Conservation (phyloP, 2,797 vertebrate species). For the Thamnophis elegans region DNA sequence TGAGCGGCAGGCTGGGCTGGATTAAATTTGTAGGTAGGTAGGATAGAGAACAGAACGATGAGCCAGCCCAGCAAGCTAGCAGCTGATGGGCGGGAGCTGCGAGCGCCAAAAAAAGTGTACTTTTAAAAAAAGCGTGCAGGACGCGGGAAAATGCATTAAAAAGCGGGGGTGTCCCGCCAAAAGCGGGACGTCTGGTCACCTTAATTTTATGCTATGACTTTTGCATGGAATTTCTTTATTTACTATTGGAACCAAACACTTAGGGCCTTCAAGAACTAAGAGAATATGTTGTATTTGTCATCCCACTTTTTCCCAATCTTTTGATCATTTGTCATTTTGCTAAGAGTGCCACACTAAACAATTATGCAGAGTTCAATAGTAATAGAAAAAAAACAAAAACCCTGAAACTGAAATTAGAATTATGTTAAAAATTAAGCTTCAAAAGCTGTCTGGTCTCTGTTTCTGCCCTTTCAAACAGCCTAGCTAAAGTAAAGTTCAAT, state of each 20-base stretch:
- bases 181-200: too few relatives aligned
- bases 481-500: not conserved
- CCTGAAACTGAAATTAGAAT: not conserved
- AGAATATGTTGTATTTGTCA: not conserved
- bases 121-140: too few relatives aligned
- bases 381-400: not conserved
- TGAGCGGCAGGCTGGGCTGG: too few relatives aligned
- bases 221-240: not conserved
- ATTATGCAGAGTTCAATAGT: not conserved
- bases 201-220: not conserved
- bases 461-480: not conserved
- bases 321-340: not conserved
- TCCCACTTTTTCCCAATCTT: not conserved
- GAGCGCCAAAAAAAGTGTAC: too few relatives aligned
- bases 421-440: not conserved
- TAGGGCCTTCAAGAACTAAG: not conserved
- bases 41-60: too few relatives aligned
- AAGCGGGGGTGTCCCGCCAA: too few relatives aligned
- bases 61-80: too few relatives aligned
- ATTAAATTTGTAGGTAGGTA: too few relatives aligned
- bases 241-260: not conserved
- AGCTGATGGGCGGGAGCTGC: too few relatives aligned
- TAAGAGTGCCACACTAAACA: not conserved
- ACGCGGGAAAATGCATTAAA: too few relatives aligned
- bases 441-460: not conserved